Base-by-base conservation (phyloP, 2,797 vertebrate genomes). In the Sphenodon punctatus region DNA sequence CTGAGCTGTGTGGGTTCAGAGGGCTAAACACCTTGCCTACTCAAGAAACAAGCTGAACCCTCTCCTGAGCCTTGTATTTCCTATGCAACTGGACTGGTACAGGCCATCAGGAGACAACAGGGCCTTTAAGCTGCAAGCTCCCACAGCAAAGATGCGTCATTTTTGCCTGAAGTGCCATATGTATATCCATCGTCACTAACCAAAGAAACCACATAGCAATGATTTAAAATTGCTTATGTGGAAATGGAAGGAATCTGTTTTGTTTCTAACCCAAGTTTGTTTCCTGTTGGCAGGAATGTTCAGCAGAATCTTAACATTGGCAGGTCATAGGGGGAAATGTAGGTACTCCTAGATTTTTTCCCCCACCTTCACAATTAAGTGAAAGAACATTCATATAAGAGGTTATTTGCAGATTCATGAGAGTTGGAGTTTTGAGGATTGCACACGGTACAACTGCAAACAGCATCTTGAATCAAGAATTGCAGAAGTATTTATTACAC, bases 91-190 rank as follows among this genome's bases (percentile, higher is more conserved):
- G 23, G 45, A 61, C 20, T 5, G 5, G 34, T 38, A 30, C 5
- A 4, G 32, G 11, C 45, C 56, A 43, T 49, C 0, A 4, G 41
- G 36, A 58, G 71, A 23, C 6, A 27, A 27, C 6, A n/a, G 8
- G 43, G 6, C 25, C 2, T 2, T 10, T 22, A 23, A 32, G 7
- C 38, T 30, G 9, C 3, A 22, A 22, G 5, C 1, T 1, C 59
- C 15, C 39, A 41, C 51, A 67, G 43, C 67, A 79, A 61, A 19
- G 19, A 15, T 1, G 1, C 2, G 16, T 6, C 4, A 17, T 46
- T 86, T 71, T 19, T 63, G 22, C 8, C 7, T 5, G 34, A 64
- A 12, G 2, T 12, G 10, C 30, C 53, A 34, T 32, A 13, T n/a
- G n/a, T 0, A 2, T 19, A 11, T 27, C 27, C 58, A 23, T 58